Conservation (phyloP, 2,113 vertebrate genomes). For the Aegithalos caudatus region DNA sequence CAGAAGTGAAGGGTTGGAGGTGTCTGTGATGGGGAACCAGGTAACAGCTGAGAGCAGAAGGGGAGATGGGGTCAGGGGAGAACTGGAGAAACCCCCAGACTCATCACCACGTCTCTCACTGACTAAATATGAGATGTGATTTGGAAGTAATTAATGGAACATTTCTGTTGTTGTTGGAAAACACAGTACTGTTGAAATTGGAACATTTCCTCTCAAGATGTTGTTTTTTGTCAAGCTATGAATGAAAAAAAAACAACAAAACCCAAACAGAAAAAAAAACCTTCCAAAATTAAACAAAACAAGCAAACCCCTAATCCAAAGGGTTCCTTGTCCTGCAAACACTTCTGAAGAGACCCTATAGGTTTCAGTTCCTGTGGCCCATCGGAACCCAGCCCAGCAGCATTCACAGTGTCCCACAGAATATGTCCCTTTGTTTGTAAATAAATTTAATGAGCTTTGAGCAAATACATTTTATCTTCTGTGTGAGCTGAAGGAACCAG, state of each 20-base stretch:
- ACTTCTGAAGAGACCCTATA: neutral
- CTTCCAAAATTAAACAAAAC: neutral
- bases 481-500: conserved; percentile 37
- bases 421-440: conserved; percentile 34
- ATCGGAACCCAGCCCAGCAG: neutral
- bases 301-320: neutral
- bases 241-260: neutral
- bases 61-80: neutral
- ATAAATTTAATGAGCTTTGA: conserved; percentile 9
- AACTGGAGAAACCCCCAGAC: neutral
- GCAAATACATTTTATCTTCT: conserved; percentile 37
- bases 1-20: neutral
- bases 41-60: neutral
- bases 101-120: neutral
- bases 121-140: neutral
- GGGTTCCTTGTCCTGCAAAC: neutral
- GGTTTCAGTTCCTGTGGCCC: conserved; percentile 16
- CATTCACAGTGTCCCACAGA: neutral
- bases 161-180: conserved; percentile 41
- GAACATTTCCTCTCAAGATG: conserved; percentile 52
- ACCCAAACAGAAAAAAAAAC: neutral
- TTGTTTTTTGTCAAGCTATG: conserved; percentile 36
- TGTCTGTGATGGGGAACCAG: neutral
- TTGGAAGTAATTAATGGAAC: conserved; percentile 40
- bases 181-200: neutral